Conservation (phyloP, 2,797 vertebrate species). For the Siniperca obscura region DNA sequence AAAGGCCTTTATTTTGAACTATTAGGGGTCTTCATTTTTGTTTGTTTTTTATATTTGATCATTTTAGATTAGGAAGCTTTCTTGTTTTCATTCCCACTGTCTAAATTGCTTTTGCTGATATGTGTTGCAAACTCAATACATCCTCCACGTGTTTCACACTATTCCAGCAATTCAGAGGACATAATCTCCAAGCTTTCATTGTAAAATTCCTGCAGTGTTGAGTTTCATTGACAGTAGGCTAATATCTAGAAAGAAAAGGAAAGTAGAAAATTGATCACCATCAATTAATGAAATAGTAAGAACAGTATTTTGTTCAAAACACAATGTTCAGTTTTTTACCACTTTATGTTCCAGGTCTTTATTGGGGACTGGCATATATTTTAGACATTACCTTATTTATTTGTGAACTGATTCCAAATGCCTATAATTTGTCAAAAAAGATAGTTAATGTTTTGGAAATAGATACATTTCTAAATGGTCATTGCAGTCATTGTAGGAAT, state of each 20-base stretch:
- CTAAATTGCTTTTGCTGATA: background rate
- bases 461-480: background rate
- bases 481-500: background rate
- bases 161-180: background rate
- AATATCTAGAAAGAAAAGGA: background rate
- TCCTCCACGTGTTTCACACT: background rate
- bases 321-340: background rate
- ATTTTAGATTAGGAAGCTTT: background rate
- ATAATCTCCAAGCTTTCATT: background rate
- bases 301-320: background rate
- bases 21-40: background rate
- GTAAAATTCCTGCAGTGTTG: background rate
- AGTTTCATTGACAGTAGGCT: background rate
- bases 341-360: background rate
- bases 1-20: background rate
- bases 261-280: background rate
- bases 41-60: background rate
- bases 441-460: background rate
- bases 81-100: background rate
- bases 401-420: background rate
- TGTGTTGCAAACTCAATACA: background rate
- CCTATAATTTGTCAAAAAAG: background rate
- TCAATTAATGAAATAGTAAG: background rate
- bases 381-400: background rate
- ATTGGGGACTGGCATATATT: background rate